phyloP scores from a whole-genome alignment of 2,888 invertebrate species.

The Marasmarcha lunaedactyla region DNA sequence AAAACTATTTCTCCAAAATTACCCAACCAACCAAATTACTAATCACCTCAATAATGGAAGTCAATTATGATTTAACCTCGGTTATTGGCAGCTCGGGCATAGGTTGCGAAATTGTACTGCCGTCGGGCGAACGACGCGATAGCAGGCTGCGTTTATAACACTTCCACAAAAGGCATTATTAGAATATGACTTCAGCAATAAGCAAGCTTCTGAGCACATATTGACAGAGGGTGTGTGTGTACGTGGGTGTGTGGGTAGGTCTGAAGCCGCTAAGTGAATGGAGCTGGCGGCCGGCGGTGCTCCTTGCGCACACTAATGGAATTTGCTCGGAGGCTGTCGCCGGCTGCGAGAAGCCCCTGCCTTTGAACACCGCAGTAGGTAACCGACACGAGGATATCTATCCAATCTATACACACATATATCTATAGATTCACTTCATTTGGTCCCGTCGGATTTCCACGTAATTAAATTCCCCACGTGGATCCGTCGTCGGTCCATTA shows the following conservation, averaged over 20 bases:
- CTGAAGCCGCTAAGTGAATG: not conserved
- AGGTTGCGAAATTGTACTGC: not conserved
- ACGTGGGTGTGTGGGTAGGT: not conserved
- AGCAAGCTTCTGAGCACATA: slow-evolving; percentile 4
- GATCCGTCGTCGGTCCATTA: too few species aligned
- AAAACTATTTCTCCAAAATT: too few species aligned
- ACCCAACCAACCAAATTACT: not conserved
- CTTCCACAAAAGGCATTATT: slow-evolving; percentile 4
- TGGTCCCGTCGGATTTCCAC: too few species aligned
- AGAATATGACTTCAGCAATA: slow-evolving; percentile 18
- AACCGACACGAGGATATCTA: not conserved
- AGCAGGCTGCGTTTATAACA: not conserved
- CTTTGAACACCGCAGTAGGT: not conserved
- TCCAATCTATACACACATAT: not conserved
- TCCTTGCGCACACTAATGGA: not conserved
- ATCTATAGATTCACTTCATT: not conserved
- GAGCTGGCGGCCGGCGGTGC: not conserved
- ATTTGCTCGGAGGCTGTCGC: slow-evolving; percentile 1
- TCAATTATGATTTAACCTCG: too few species aligned
- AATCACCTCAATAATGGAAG: too few species aligned
- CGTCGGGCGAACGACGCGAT: not conserved
- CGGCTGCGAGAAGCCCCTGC: not conserved
- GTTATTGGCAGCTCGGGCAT: too few species aligned
- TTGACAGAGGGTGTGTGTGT: not conserved
- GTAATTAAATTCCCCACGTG: too few species aligned